Base-by-base conservation (phyloP, 2,113 vertebrate species). In the Lophura nycthemera region DNA sequence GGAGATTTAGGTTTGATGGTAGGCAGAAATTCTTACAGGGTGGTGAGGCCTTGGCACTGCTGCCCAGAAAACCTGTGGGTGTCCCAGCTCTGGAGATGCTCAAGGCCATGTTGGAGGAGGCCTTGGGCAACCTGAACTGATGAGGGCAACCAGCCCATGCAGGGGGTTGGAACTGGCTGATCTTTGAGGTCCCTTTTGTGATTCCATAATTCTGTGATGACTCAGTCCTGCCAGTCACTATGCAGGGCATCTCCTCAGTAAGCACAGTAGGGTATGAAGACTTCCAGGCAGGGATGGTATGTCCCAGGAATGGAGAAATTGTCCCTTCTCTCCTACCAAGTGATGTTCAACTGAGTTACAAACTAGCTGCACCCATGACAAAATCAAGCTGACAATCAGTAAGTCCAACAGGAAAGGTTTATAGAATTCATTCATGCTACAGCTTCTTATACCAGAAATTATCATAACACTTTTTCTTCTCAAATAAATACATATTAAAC, bases 401-500 rank as follows among this genome's bases (percentile, higher is more conserved):
- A 83, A 25, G 59, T 30, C n/a, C n/a, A 27, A 78, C 0, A 10
- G 76, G 63, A 66, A 79, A 79, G 70, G 63, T 43, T 54, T 81
- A 19, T 34, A 73, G 90, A 93, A 87, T 43, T 66, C 78, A 73
- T 36, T 48, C 60, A 14, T 19, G 34, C 10, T 3, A 2, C 38
- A 47, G 67, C 69, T 87, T 83, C 54, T 42, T 83, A 45, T 83
- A 66, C 56, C 29, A 74, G 61, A 92, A 82, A 87, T 86, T 76
- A 48, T 12, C 59, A 48, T 42, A 69, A 86, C 29, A 47, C 45
- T 43, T 69, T 86, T 60, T 50, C 54, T 59, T 42, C 20, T 1
- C 77, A 93, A 80, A 83, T 73, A 93, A 76, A 92, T 86, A 86
- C 66, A 73, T 59, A n/a, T 38, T 79, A 70, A 93, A 48, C 21